A percentile compares a stretch with the other conserved stretches of the same genome.
phyloP scores from a whole-genome alignment of 2,888 invertebrate genomes.

The Aricia artaxerxes region DNA sequence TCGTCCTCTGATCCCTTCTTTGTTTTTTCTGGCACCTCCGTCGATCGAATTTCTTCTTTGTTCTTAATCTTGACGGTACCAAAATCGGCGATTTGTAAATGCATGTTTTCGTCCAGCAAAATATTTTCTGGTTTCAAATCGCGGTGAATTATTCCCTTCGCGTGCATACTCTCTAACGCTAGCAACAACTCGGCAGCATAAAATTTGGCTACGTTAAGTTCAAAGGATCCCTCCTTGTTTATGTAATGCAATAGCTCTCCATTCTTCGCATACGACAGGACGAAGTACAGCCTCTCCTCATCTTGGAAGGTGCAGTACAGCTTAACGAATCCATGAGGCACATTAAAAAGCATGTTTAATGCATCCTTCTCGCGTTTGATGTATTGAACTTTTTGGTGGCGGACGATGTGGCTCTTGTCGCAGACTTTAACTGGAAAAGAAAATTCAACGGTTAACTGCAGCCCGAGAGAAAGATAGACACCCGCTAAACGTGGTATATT shows the following conservation, averaged over 20 bases:
- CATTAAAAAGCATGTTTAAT: conserved; percentile 89
- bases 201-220: conserved; percentile 93
- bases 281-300: conserved; percentile 94
- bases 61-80: conserved; percentile 94
- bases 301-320: conserved; percentile 99
- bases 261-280: conserved; percentile 95
- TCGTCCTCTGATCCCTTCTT: conserved; percentile 54
- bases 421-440: conserved; percentile 95
- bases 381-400: conserved; percentile 95
- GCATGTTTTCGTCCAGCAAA: conserved; percentile 96
- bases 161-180: conserved; percentile 95
- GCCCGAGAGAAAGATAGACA: background rate
- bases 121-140: conserved; percentile 99
- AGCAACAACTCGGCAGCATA: conserved; percentile 96
- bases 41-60: conserved; percentile 57
- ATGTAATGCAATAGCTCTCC: conserved; percentile 97
- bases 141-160: conserved; percentile 93
- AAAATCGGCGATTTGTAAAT: conserved; percentile 97
- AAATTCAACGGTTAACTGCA: conserved; percentile 34
- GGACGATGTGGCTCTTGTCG: conserved; percentile 95
- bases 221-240: conserved; percentile 93
- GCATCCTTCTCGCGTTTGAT: conserved; percentile 97
- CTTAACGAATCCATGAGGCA: conserved; percentile 93
- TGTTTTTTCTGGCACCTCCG: conserved; percentile 36
- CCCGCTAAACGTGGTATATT: background rate